Evolutionary conservation across 2,888 invertebrate genomes (phyloP).

Genomic region (Nymphalis polychloros): DNA sequence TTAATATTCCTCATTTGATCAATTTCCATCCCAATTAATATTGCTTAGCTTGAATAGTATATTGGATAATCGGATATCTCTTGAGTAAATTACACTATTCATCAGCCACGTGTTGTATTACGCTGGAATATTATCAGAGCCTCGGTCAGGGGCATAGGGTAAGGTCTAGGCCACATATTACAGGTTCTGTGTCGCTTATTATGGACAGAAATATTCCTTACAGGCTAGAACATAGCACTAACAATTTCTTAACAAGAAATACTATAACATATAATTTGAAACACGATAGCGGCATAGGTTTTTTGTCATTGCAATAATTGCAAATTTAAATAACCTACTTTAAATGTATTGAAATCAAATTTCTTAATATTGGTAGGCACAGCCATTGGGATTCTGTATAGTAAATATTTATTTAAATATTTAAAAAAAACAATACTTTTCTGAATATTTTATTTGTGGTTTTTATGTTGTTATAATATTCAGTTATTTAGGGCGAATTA

Average conservation of each 20-base stretch:
- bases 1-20: slow-evolving; percentile 12
- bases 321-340: too few relatives aligned
- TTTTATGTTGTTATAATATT: too few relatives aligned
- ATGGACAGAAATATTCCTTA: slow-evolving; percentile 7
- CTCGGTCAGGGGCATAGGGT: slow-evolving; percentile 25
- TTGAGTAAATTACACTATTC: slow-evolving; percentile 35
- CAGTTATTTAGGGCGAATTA: too few relatives aligned
- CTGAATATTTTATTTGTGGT: too few relatives aligned
- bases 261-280: too few relatives aligned
- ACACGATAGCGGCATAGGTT: too few relatives aligned
- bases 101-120: slow-evolving; percentile 34
- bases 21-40: slow-evolving; percentile 17
- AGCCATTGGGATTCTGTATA: too few relatives aligned
- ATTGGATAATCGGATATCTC: slow-evolving; percentile 27
- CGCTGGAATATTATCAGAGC: slow-evolving; percentile 30
- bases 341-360: too few relatives aligned
- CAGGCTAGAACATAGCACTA: neutral
- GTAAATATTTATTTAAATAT: too few relatives aligned
- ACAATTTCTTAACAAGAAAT: neutral
- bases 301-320: too few relatives aligned
- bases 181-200: slow-evolving; percentile 12
- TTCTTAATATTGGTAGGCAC: too few relatives aligned
- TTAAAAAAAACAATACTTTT: too few relatives aligned
- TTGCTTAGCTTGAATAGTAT: slow-evolving; percentile 28
- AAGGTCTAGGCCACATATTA: slow-evolving; percentile 15